Evolutionary conservation across 2,888 invertebrate genomes (phyloP).

Genomic region (Kryphioiulus occultus): DNA sequence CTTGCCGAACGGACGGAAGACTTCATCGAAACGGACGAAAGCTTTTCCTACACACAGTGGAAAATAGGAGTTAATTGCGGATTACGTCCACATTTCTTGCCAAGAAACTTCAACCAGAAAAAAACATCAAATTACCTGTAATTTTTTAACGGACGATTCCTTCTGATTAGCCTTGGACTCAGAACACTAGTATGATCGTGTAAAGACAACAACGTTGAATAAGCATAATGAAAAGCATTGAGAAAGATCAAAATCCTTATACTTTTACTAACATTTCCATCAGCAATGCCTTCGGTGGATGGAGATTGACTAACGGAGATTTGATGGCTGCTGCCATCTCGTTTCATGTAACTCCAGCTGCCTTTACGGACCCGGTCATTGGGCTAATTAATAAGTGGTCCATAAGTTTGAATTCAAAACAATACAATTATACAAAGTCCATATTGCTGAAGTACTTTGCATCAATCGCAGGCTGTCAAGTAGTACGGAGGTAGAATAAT

Average conservation of each 20-base stretch:
- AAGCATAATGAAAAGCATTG: neutral
- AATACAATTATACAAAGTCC: too few relatives aligned
- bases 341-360: conserved; percentile 74
- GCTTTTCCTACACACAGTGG: conserved; percentile 54
- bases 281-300: conserved; percentile 57
- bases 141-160: conserved; percentile 75
- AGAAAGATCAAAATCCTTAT: neutral
- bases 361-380: conserved; percentile 63
- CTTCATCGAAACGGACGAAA: conserved; percentile 55
- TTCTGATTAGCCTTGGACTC: conserved; percentile 44
- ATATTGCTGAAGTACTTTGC: too few relatives aligned
- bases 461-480: too few relatives aligned
- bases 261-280: conserved; percentile 45
- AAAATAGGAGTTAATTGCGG: too few relatives aligned
- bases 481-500: too few relatives aligned
- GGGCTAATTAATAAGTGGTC: conserved; percentile 54
- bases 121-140: conserved; percentile 68
- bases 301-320: conserved; percentile 56
- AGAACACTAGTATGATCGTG: neutral
- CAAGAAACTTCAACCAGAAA: too few relatives aligned
- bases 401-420: neutral
- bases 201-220: neutral
- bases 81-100: too few relatives aligned
- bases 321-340: conserved; percentile 72
- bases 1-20: conserved; percentile 53